These are phyloP conservation scores for Spicauda simplicius DNA, from an alignment of 2,888 invertebrate genomes.

Conservation along the genomic window DNA sequence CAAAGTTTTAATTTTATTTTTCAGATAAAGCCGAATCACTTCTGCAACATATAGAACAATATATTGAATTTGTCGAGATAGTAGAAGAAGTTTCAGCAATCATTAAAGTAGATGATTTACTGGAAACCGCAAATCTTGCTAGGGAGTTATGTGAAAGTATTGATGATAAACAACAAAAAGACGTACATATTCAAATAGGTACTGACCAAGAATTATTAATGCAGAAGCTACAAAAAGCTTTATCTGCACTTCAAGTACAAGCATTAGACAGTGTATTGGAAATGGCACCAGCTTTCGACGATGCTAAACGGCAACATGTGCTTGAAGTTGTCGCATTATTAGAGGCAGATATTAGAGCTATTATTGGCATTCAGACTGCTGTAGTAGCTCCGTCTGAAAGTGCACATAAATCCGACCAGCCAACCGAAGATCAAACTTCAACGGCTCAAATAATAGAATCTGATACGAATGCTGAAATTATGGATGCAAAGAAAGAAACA, in stretches of 20 bases:
- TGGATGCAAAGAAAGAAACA: neutral
- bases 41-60: conserved; percentile 63
- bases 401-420: neutral
- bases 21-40: conserved; percentile 57
- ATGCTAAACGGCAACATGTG: conserved; percentile 55
- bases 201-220: conserved; percentile 53
- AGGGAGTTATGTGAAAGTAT: conserved; percentile 61
- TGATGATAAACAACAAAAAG: conserved; percentile 37
- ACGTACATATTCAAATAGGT: conserved; percentile 36
- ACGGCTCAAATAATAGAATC: neutral
- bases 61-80: conserved; percentile 66
- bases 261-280: conserved; percentile 57
- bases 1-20: conserved; percentile 43
- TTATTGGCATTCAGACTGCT: conserved; percentile 51
- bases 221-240: conserved; percentile 57
- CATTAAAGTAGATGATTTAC: conserved; percentile 58
- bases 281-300: conserved; percentile 49
- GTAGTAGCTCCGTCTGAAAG: conserved; percentile 47
- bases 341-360: conserved; percentile 59
- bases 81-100: conserved; percentile 66
- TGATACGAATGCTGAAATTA: neutral
- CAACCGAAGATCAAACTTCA: neutral
- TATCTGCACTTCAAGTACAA: conserved; percentile 58
- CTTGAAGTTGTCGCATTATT: conserved; percentile 57
- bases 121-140: conserved; percentile 60